Conservation (phyloP, 2,113 vertebrate genomes). For the Atherinomorus stipes region DNA sequence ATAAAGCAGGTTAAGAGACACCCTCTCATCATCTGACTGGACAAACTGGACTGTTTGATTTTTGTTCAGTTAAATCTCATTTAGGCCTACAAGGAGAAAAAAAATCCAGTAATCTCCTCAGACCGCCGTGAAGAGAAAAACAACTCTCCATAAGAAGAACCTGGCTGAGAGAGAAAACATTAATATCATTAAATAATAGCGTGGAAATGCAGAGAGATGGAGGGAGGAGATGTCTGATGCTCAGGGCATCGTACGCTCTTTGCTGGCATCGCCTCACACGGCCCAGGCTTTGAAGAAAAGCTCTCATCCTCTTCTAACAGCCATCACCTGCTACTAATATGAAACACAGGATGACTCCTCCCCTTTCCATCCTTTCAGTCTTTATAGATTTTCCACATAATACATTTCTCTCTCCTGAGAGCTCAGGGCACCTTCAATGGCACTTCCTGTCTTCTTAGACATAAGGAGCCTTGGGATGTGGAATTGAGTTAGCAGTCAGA, state of each 20-base stretch:
- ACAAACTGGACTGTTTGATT: too few relatives aligned
- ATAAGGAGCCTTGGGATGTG: constrained; percentile 28
- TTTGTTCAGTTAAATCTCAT: too few relatives aligned
- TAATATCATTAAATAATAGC: not conserved
- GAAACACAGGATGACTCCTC: constrained; percentile 13
- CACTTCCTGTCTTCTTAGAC: constrained; percentile 48
- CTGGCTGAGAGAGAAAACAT: not conserved
- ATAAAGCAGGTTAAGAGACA: too few relatives aligned
- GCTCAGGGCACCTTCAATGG: constrained; percentile 53
- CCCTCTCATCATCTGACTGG: too few relatives aligned
- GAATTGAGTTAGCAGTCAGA: constrained; percentile 46
- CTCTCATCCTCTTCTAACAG: constrained; percentile 16
- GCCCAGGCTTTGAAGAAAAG: constrained; percentile 12
- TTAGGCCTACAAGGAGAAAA: not conserved
- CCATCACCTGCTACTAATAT: constrained; percentile 17
- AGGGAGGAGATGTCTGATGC: not conserved
- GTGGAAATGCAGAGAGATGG: not conserved
- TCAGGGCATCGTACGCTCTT: not conserved
- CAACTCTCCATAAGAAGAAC: not conserved
- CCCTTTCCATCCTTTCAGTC: constrained; percentile 6
- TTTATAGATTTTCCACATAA: constrained; percentile 34
- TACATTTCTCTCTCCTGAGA: constrained; percentile 39
- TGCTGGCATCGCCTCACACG: not conserved
- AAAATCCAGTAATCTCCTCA: not conserved
- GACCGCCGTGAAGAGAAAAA: not conserved